Evolutionary conservation across 2,113 vertebrate genomes (phyloP).

Genomic region (Falcunculus frontatus): DNA sequence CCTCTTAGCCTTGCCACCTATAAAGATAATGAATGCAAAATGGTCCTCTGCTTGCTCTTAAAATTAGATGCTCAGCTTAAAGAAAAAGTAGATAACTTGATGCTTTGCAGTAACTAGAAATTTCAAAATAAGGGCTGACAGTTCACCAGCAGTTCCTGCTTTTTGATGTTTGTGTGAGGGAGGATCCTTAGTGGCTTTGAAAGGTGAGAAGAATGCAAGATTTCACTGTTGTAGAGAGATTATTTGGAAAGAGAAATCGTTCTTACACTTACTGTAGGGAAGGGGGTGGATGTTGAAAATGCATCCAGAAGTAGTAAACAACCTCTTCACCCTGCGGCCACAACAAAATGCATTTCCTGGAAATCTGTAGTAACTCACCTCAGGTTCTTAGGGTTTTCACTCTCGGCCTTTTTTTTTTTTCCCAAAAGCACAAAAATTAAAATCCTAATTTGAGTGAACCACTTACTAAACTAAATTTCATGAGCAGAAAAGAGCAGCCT

Average conservation of each 20-base stretch:
- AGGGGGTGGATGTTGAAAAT: background rate
- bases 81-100: slow-evolving; percentile 43
- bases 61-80: slow-evolving; percentile 61
- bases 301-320: background rate
- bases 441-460: background rate
- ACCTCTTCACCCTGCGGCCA: background rate
- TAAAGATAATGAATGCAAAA: slow-evolving; percentile 72
- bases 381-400: background rate
- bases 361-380: background rate
- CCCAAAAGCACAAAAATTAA: background rate
- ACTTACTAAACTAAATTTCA: background rate
- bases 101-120: background rate
- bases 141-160: background rate
- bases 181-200: background rate
- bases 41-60: slow-evolving; percentile 54
- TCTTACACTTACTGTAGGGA: background rate
- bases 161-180: background rate
- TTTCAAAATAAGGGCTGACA: slow-evolving; percentile 17
- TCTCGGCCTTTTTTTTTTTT: background rate
- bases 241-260: background rate
- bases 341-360: background rate
- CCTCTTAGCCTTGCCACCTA: slow-evolving; percentile 74
- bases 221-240: background rate
- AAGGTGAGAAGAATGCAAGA: background rate
- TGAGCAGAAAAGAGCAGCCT: background rate